A percentile compares a stretch with the other conserved stretches of the same genome.
phyloP scores from a whole-genome alignment of 2,888 invertebrate species.

The Heteropelma amictum region DNA sequence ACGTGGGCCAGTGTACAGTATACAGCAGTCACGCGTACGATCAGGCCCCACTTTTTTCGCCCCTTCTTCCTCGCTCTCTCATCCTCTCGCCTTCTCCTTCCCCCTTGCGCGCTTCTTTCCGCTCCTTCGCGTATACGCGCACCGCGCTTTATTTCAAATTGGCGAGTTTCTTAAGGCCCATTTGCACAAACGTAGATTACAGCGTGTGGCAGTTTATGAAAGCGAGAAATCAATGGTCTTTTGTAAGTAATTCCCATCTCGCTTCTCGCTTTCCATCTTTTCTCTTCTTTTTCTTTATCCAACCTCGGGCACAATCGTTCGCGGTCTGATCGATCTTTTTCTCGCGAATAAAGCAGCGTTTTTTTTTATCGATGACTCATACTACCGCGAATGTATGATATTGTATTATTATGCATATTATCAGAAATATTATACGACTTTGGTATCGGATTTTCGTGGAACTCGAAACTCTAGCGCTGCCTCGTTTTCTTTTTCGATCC shows the following conservation, averaged over 20 bases:
- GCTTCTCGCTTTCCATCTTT: too few relatives aligned
- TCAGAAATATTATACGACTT: not conserved
- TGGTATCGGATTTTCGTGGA: constrained; percentile 1
- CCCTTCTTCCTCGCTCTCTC: not conserved
- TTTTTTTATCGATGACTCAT: not conserved
- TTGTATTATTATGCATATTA: not conserved
- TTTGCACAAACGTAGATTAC: constrained; percentile 4
- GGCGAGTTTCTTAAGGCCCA: constrained; percentile 32
- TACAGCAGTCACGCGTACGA: constrained; percentile 51
- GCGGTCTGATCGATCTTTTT: constrained; percentile 10
- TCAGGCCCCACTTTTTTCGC: constrained; percentile 34
- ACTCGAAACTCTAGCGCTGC: constrained; percentile 6
- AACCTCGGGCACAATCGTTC: not conserved
- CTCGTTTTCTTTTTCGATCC: not conserved
- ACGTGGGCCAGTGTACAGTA: constrained; percentile 28
- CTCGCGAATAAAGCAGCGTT: not conserved
- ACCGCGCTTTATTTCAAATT: constrained; percentile 27
- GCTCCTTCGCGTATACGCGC: not conserved
- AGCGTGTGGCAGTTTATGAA: too few relatives aligned
- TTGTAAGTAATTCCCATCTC: too few relatives aligned
- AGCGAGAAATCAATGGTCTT: too few relatives aligned
- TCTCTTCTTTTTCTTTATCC: not conserved
- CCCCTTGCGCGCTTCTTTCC: not conserved
- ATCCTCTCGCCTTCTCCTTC: not conserved
- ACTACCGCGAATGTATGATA: not conserved